A percentile compares a stretch with the other conserved stretches of the same genome.
These are phyloP conservation scores for Eupithecia centaureata DNA, from an alignment of 2,888 invertebrate genomes.

Conservation along the genomic window DNA sequence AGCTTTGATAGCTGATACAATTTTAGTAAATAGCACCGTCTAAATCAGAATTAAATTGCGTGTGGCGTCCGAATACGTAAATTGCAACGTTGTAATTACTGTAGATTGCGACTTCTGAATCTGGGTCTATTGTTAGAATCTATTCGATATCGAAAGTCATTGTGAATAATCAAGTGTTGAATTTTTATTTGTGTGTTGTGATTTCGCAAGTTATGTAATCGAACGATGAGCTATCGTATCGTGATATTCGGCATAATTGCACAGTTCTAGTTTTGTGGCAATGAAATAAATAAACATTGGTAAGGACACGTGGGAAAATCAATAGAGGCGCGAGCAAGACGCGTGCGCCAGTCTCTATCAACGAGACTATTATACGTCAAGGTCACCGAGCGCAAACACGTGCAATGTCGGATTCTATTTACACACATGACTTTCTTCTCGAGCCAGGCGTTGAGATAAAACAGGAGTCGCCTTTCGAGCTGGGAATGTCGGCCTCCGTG, in stretches of 20 bases:
- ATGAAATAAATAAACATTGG: conserved; percentile 50
- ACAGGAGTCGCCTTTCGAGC: conserved; percentile 83
- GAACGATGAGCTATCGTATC: conserved; percentile 54
- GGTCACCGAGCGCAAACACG: conserved; percentile 80
- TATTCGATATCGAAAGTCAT: conserved; percentile 73
- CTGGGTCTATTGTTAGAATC: conserved; percentile 33
- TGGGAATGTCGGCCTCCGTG: conserved; percentile 84
- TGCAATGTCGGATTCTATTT: conserved; percentile 86
- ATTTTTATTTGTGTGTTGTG: conserved; percentile 63
- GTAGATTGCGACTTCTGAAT: conserved; percentile 13
- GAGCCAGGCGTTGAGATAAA: conserved; percentile 86
- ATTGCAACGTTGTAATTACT: conserved; percentile 22
- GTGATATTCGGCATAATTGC: conserved; percentile 3
- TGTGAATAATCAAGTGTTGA: conserved; percentile 74
- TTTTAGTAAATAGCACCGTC: conserved; percentile 37
- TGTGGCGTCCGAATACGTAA: conserved; percentile 23
- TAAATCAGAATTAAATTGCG: conserved; percentile 28
- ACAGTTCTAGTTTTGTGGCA: conserved; percentile 36
- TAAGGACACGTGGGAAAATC: conserved; percentile 80
- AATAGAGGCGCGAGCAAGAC: conserved; percentile 75
- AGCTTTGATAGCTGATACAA: conserved; percentile 54
- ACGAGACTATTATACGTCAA: conserved; percentile 80
- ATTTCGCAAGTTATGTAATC: conserved; percentile 76
- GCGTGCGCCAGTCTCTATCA: conserved; percentile 81
- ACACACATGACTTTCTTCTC: conserved; percentile 85